phyloP scores from a whole-genome alignment of 2,113 vertebrate genomes.

The Naja naja region DNA sequence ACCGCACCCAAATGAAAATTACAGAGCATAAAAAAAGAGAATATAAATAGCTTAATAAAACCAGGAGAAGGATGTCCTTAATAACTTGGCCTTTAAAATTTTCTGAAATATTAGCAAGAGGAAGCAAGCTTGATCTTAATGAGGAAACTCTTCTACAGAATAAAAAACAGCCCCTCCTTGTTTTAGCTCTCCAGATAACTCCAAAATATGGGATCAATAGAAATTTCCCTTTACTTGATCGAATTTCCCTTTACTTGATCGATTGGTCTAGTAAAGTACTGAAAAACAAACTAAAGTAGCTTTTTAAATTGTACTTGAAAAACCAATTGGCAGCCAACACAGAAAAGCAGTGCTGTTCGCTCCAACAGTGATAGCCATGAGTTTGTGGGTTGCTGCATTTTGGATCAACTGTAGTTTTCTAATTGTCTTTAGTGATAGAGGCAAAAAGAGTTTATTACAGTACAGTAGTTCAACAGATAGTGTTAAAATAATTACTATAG shows the following conservation, averaged over 20 bases:
- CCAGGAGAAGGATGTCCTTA: neutral
- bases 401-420: neutral
- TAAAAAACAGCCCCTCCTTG: neutral
- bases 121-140: neutral
- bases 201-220: neutral
- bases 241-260: too few relatives aligned
- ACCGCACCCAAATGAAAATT: neutral
- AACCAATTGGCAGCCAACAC: neutral
- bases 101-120: neutral
- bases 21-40: neutral
- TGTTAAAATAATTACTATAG: slow-evolving; percentile 12
- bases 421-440: neutral
- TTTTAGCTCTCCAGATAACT: neutral
- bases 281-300: neutral
- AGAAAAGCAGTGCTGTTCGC: neutral
- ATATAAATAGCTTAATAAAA: neutral
- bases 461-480: neutral
- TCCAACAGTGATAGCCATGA: neutral
- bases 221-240: neutral
- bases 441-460: neutral
- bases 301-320: neutral
- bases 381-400: neutral
- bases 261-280: neutral
- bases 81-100: neutral
- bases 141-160: neutral